Base-by-base conservation (phyloP, 1,140 invertebrate species). In the Lutraria rhynchaena region DNA sequence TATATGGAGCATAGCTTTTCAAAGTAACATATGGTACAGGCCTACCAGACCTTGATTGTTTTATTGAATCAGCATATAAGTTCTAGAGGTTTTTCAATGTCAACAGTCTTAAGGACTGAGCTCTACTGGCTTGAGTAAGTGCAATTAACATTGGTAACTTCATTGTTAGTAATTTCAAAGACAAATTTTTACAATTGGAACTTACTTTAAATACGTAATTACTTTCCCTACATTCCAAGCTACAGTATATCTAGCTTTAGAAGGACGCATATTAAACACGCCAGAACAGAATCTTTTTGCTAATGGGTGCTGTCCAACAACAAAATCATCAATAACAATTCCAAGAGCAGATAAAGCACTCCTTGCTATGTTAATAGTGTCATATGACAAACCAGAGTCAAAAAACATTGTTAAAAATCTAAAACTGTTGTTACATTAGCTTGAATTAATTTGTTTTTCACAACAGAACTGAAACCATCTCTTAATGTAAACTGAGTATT, bases 391-490 rank as follows among this genome's bases (percentile, higher is more conserved):
- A 33, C 60, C 55, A 33, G 44, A n/a, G 31, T 69, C 31, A 60
- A 83, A 83, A 17, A 58, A 24, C n/a, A 37, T 37, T 60, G 74
- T 63, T 17, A 83, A 44, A 77, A 82, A 15, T 82, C 73, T 17
- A 82, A 29, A 49, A 82, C 74, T 7, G 44, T 22, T 11, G 4
- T 70, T 46, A 77, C 15, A 78, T 51, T 9, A 67, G n/a, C n/a
- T n/a, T n/a, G n/a, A n/a, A n/a, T n/a, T n/a, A n/a, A n/a, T n/a
- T n/a, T n/a, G n/a, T n/a, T n/a, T n/a, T n/a, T n/a, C n/a, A n/a
- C n/a, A n/a, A n/a, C n/a, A n/a, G n/a, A n/a, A n/a, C n/a, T n/a
- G n/a, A n/a, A n/a, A n/a, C n/a, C n/a, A n/a, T n/a, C n/a, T n/a
- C n/a, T n/a, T n/a, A n/a, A n/a, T n/a, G n/a, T n/a, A n/a, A n/a